These are phyloP conservation scores for Luffia ferchaultella DNA, from an alignment of 2,888 invertebrate species.

Conservation along the genomic window DNA sequence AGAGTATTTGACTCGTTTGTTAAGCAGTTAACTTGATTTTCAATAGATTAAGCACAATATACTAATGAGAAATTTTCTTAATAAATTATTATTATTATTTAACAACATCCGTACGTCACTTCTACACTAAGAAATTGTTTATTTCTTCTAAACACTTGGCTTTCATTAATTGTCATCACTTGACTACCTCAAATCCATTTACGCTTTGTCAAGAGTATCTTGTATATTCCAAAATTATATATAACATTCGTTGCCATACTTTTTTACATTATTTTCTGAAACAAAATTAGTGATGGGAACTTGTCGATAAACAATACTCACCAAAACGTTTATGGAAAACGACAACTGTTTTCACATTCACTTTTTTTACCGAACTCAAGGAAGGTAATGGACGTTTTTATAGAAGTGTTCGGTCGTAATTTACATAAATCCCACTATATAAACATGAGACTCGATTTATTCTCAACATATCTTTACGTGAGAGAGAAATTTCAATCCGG, in stretches of 20 bases:
- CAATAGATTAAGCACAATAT: no score
- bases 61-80: no score
- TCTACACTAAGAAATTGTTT: no score
- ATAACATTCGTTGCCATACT: neutral
- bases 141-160: no score
- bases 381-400: neutral
- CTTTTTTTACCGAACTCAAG: neutral
- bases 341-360: neutral
- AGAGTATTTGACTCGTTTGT: no score
- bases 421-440: neutral
- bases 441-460: neutral
- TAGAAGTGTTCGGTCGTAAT: neutral
- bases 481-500: neutral
- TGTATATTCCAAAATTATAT: neutral
- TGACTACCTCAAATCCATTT: no score
- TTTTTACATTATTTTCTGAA: neutral
- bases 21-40: no score
- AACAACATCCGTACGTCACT: no score
- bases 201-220: no score
- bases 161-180: no score
- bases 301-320: neutral
- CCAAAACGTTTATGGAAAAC: neutral
- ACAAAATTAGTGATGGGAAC: neutral
- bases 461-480: neutral
- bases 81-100: no score